Base-by-base conservation (phyloP, 2,113 vertebrate species). In the Pogona vitticeps region DNA sequence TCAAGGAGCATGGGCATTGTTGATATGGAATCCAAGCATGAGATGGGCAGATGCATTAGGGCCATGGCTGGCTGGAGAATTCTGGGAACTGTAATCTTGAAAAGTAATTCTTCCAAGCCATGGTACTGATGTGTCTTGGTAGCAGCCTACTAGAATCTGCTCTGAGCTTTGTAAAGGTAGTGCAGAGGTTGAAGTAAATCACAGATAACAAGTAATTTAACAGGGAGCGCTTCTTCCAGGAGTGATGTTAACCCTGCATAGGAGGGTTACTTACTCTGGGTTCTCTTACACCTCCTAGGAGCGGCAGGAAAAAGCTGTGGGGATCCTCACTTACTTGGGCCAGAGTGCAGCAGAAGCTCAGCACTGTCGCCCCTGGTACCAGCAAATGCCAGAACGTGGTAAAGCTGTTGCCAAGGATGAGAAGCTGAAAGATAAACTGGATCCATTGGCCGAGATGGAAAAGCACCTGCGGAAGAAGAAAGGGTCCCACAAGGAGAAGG, bases 261-360 rank as follows among this genome's bases (percentile, higher is more conserved):
- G 56, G 5, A 26, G 28, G 38, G 3, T 70, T 23, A 71, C 18
- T 40, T 38, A 52, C 5, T 67, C n/a, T 61, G 40, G 38, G 14
- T 56, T 76, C 17, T 46, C 75, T 65, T 18, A 52, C 3, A 14
- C 21, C 23, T 40, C n/a, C 1, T 86, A 98, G 98, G 98, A 98
- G 91, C 96, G 94, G 23, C 97, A 97, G 72, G 98, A 98, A 82
- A 97, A 97, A 73, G 97, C 98, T 6, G 96, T 98, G 42, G 98
- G 98, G 40, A 94, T 98, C 85, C 95, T 98, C 81, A 98, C 98
- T 0, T 98, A 98, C 76, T 91, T 98, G 26, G 98, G 98, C 38
- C 98, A 98, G 83, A 96, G 94, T 1, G 96, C 97, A 1, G 97
- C 97, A 0, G 98, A 98, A 23, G 91, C 97, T 0, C 97, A 98